A percentile compares a stretch with the other conserved stretches of the same genome.
Evolutionary conservation across 2,888 invertebrate species (phyloP).

Genomic region (Mimumesa dahlbomi): DNA sequence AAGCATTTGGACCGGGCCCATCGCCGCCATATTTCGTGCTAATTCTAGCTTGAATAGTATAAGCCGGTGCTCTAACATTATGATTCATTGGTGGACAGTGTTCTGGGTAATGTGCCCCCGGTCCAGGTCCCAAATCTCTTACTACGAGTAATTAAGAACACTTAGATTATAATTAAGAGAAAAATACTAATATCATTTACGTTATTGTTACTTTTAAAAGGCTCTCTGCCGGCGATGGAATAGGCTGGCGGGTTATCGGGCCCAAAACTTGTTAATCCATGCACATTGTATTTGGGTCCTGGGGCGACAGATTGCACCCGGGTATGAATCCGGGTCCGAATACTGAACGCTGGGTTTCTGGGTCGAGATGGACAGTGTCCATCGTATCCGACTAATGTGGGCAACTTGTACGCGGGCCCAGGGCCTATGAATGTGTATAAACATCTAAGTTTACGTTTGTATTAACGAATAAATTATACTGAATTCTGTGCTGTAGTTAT

Average conservation of each 20-base stretch:
- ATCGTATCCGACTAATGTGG: constrained; percentile 83
- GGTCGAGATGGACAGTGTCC: constrained; percentile 84
- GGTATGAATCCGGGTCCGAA: constrained; percentile 75
- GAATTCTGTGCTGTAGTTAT: not conserved
- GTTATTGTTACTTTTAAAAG: constrained; percentile 51
- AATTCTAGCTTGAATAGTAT: constrained; percentile 82
- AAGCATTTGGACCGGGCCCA: constrained; percentile 85
- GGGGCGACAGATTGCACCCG: constrained; percentile 75
- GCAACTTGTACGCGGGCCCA: constrained; percentile 85
- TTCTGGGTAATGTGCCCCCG: constrained; percentile 85
- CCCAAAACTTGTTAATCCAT: constrained; percentile 81
- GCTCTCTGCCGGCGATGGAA: constrained; percentile 80
- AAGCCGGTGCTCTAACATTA: constrained; percentile 82
- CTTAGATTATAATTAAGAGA: not conserved
- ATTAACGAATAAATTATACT: not conserved
- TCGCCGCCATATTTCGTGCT: constrained; percentile 67
- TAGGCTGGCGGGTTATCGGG: constrained; percentile 82
- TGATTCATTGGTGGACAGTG: constrained; percentile 82
- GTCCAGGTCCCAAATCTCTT: constrained; percentile 82
- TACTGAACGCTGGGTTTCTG: constrained; percentile 85
- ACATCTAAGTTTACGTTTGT: not conserved
- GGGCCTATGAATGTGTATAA: constrained; percentile 81
- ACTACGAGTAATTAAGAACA: constrained; percentile 37
- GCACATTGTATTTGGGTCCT: constrained; percentile 81
- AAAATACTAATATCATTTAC: not conserved